Evolutionary conservation across 2,888 invertebrate genomes (phyloP).

Genomic region (Eutolmus rufibarbis): DNA sequence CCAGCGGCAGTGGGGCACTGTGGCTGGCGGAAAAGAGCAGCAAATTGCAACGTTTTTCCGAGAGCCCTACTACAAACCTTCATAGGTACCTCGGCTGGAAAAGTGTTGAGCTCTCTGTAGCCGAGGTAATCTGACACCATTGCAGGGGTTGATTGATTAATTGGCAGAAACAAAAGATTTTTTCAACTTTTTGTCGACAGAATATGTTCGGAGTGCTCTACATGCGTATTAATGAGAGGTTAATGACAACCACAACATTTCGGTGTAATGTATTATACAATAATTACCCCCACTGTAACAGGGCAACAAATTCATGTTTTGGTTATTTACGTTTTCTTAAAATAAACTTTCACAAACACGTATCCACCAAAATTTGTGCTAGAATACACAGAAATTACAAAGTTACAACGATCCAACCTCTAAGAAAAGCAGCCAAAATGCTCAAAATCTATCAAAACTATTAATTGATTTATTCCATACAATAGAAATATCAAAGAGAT

Average conservation of each 20-base stretch:
- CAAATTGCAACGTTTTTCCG: not conserved
- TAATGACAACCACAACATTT: not conserved
- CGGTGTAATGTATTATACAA: not conserved
- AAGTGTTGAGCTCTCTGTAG: not conserved
- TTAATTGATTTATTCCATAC: no score
- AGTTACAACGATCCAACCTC: no score
- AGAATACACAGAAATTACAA: no score
- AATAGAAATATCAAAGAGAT: no score
- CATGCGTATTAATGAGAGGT: not conserved
- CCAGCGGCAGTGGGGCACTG: not conserved
- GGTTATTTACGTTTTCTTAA: no score
- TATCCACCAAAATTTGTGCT: no score
- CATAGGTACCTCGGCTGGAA: not conserved
- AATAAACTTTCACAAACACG: no score
- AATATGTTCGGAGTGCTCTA: not conserved
- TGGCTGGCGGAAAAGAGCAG: not conserved
- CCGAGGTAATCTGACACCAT: not conserved
- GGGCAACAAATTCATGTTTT: no score
- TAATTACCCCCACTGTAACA: not conserved
- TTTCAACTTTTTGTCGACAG: not conserved
- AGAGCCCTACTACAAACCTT: not conserved
- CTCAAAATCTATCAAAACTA: no score
- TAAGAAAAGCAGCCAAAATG: no score
- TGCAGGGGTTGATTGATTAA: not conserved
- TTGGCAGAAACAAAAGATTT: not conserved